These are phyloP conservation scores for Platycheirus rosarum DNA, from an alignment of 2,888 invertebrate genomes.

Conservation along the genomic window DNA sequence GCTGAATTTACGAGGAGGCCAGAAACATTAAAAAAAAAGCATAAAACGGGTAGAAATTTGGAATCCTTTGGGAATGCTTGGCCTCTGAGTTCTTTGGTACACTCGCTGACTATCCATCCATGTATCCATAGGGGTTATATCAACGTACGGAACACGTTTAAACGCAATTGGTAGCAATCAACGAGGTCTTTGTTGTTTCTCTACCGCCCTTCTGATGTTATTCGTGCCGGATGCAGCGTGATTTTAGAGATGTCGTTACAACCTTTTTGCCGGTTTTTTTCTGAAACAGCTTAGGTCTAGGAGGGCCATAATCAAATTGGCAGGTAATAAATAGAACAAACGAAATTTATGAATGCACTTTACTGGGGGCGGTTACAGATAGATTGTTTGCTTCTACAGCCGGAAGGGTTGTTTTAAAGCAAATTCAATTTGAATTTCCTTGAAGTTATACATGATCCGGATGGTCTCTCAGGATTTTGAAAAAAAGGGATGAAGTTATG, in stretches of 20 bases:
- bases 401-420: neutral
- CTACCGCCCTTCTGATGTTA: neutral
- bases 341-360: slow-evolving; percentile 61
- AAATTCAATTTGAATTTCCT: slow-evolving; percentile 4
- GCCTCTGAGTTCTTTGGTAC: neutral
- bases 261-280: slow-evolving; percentile 18
- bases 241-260: slow-evolving; percentile 58
- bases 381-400: slow-evolving; percentile 1
- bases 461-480: too few relatives aligned
- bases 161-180: slow-evolving; percentile 69
- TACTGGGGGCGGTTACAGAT: neutral
- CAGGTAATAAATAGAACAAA: slow-evolving; percentile 70
- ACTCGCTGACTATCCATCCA: slow-evolving; percentile 19
- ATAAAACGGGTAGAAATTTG: neutral
- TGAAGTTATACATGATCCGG: too few relatives aligned
- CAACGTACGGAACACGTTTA: slow-evolving; percentile 45
- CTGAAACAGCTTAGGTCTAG: slow-evolving; percentile 2
- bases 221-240: slow-evolving; percentile 49
- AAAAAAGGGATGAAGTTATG: too few relatives aligned
- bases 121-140: too few relatives aligned
- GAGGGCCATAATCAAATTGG: slow-evolving; percentile 60
- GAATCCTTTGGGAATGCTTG: slow-evolving; percentile 42
- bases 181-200: slow-evolving; percentile 58
- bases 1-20: slow-evolving; percentile 15
- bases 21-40: slow-evolving; percentile 15